These are phyloP conservation scores for Rhopalosiphum padi DNA, from an alignment of 1,140 invertebrate genomes.

Conservation along the genomic window DNA sequence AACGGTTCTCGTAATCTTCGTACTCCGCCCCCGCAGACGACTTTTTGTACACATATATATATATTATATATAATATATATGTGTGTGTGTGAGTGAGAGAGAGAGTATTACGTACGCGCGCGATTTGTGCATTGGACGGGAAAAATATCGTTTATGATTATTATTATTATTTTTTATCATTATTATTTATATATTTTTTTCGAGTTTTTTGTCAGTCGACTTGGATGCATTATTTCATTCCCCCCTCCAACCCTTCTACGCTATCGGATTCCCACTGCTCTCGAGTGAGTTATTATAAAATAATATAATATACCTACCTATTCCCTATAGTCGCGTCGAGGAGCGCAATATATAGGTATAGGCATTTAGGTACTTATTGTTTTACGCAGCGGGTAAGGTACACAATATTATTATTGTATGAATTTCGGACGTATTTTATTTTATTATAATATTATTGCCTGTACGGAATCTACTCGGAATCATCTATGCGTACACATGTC, in stretches of 20 bases:
- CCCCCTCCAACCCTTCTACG: background rate
- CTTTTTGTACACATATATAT: background rate
- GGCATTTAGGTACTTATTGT: background rate
- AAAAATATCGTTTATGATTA: slow-evolving; percentile 2
- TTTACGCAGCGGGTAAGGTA: background rate
- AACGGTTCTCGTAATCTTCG: background rate
- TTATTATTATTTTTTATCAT: background rate
- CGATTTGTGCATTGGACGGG: background rate
- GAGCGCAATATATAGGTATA: background rate
- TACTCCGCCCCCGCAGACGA: background rate
- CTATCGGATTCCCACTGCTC: background rate
- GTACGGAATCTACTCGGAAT: background rate
- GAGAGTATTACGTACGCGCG: too few relatives aligned
- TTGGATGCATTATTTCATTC: background rate
- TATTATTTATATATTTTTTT: background rate
- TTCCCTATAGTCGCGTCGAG: background rate
- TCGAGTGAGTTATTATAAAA: background rate
- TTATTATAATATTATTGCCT: background rate
- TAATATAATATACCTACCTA: too few relatives aligned
- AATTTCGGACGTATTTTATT: background rate
- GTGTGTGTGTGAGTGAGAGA: too few relatives aligned
- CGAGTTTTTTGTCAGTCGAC: background rate
- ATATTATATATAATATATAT: too few relatives aligned
- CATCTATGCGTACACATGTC: background rate
- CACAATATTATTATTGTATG: background rate